A percentile compares a stretch with the other conserved stretches of the same genome.
phyloP scores from a whole-genome alignment of 2,797 vertebrate species.

The Schizothorax lantsangensis region DNA sequence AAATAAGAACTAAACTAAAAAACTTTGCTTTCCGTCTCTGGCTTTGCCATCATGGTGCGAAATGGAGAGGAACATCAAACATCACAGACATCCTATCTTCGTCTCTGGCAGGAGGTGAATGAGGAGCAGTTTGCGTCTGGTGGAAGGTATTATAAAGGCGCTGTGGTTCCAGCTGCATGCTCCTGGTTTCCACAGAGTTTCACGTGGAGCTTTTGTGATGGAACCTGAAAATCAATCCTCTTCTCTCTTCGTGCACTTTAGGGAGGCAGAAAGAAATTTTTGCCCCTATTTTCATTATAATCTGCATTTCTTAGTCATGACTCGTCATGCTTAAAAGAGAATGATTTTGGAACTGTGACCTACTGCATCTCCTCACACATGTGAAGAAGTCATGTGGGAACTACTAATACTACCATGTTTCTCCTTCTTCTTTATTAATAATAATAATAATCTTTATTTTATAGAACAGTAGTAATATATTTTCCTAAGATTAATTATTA shows the following conservation, averaged over 20 bases:
- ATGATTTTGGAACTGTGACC: neutral
- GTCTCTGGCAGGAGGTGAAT: conserved; percentile 16
- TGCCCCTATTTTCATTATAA: neutral
- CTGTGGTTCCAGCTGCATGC: conserved; percentile 7
- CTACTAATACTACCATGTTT: neutral
- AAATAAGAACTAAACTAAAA: conserved; percentile 8
- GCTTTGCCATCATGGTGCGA: conserved; percentile 9
- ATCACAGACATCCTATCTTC: conserved; percentile 3
- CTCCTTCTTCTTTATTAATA: neutral
- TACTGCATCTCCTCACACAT: neutral
- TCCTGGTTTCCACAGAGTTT: conserved; percentile 12
- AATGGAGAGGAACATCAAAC: conserved; percentile 26
- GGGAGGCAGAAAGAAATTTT: neutral
- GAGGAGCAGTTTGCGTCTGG: conserved; percentile 19
- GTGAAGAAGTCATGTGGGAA: neutral
- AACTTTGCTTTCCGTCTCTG: neutral
- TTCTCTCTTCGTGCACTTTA: neutral
- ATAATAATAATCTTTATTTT: neutral
- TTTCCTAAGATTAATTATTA: neutral
- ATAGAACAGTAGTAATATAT: neutral
- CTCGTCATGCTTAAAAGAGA: neutral
- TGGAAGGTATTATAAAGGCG: neutral
- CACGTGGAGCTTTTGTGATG: conserved; percentile 37
- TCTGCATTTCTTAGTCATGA: conserved; percentile 2
- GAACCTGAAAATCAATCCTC: conserved; percentile 32